Percentiles rank a stretch among this genome's conserved stretches.
These are phyloP conservation scores for Sisor rabdophorus DNA, from an alignment of 2,113 vertebrate species.

Conservation along the genomic window DNA sequence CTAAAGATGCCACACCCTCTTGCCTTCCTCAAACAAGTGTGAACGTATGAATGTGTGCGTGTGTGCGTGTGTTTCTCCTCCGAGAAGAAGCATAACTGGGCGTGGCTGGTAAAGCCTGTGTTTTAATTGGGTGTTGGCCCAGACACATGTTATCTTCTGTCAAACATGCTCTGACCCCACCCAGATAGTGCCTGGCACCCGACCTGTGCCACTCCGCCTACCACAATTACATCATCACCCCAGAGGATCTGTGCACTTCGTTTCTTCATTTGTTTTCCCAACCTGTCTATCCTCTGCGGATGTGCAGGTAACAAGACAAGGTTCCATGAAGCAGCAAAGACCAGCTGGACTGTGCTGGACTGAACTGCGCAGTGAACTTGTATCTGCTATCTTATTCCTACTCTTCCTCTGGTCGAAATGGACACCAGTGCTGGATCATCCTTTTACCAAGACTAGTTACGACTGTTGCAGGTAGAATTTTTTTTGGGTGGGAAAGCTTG, in stretches of 20 bases:
- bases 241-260: conserved; percentile 48
- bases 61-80: neutral
- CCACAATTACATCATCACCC: conserved; percentile 68
- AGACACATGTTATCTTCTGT: conserved; percentile 76
- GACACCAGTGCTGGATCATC: neutral
- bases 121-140: conserved; percentile 65
- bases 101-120: conserved; percentile 53
- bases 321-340: conserved; percentile 5
- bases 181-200: conserved; percentile 78
- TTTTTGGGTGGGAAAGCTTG: neutral
- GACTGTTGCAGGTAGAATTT: neutral
- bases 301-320: conserved; percentile 58
- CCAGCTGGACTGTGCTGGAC: conserved; percentile 32
- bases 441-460: neutral
- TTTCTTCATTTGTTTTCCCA: conserved; percentile 53
- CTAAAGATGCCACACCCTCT: conserved; percentile 38
- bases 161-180: conserved; percentile 77
- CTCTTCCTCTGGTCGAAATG: neutral
- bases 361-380: conserved; percentile 15
- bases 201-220: conserved; percentile 58
- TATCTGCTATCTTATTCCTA: neutral
- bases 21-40: conserved; percentile 26
- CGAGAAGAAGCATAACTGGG: conserved; percentile 52
- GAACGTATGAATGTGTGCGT: neutral
- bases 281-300: conserved; percentile 44